Conservation (phyloP, 2,113 vertebrate species). For the Melanocharis versteri region DNA sequence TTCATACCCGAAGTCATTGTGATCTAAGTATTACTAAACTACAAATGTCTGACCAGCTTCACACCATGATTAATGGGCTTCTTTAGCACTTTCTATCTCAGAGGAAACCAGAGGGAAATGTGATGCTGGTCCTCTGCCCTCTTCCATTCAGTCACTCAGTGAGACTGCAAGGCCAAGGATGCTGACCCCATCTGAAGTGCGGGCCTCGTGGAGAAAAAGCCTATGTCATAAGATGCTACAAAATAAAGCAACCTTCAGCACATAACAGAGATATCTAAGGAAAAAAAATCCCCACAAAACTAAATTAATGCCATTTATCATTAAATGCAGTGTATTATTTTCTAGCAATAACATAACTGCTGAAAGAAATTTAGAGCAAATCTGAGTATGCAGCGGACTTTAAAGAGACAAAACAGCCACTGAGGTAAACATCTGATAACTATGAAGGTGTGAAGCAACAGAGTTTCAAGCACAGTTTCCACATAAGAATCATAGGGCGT, state of each 20-base stretch:
- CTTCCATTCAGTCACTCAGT: background rate
- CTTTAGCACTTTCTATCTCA: background rate
- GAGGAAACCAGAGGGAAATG: background rate
- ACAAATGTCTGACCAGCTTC: background rate
- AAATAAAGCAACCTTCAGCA: background rate
- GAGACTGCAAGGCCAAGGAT: background rate
- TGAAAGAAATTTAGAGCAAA: background rate
- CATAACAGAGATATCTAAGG: background rate
- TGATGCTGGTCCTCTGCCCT: background rate
- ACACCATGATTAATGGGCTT: background rate
- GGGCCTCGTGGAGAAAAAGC: background rate
- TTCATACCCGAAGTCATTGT: background rate
- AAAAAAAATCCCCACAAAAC: background rate
- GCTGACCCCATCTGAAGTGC: background rate
- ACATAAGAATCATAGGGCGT: background rate
- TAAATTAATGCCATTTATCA: background rate
- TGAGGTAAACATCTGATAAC: background rate
- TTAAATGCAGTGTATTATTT: background rate
- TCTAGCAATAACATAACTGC: background rate
- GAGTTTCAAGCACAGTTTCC: background rate
- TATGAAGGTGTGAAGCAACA: background rate
- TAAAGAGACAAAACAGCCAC: background rate
- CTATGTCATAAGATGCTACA: background rate
- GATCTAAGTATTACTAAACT: background rate
- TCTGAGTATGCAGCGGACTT: background rate